Evolutionary conservation across 1,140 invertebrate genomes (phyloP), one percentile per base, ranked within the genome.

Genomic region (Myzus persicae): DNA sequence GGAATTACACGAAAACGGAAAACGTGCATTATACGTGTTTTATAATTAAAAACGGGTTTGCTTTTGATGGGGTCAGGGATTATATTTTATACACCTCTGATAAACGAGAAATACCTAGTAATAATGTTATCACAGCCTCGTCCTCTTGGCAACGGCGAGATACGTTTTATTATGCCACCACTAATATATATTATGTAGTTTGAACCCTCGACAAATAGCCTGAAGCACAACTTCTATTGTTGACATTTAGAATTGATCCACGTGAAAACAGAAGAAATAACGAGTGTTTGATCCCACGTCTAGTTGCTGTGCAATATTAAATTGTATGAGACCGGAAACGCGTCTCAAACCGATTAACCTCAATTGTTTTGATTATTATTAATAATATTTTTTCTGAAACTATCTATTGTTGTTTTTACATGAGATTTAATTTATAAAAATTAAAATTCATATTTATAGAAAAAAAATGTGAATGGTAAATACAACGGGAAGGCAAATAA

Each of bases 31-130:
- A 5, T n/a, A 67, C 59, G 31, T n/a, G 59, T n/a, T 76, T 76
- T 76, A 76, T 76, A 76, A 76, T 76, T 76, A 76, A 76, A 76
- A 82, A 40, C 36, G 81, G 22, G 38, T 82, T 67, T 67, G n/a
- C 81, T 36, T 82, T 82, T 82, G 18, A 82, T 24, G 7, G 81
- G n/a, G 36, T 40, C 14, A 38, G 81, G 36, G 20, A 82, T 38
- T 82, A 82, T 81, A 48, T 48, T 24, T 38, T 9, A 24, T 82
- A 38, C 9, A 3, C 7, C 36, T 38, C 36, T 22, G 36, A 82
- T 82, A 40, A 82, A 82, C 81, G 7, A 82, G 81, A 82, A 82
- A 44, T 44, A 82, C n/a, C n/a, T n/a, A n/a, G n/a, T 82, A 82
- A 40, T 40, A 38, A 38, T 82, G 22, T 40, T 82, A 40, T 82